Evolutionary conservation across 2,797 vertebrate species (phyloP), one percentile per base, ranked within the genome.

Genomic region (Chelmon rostratus): DNA sequence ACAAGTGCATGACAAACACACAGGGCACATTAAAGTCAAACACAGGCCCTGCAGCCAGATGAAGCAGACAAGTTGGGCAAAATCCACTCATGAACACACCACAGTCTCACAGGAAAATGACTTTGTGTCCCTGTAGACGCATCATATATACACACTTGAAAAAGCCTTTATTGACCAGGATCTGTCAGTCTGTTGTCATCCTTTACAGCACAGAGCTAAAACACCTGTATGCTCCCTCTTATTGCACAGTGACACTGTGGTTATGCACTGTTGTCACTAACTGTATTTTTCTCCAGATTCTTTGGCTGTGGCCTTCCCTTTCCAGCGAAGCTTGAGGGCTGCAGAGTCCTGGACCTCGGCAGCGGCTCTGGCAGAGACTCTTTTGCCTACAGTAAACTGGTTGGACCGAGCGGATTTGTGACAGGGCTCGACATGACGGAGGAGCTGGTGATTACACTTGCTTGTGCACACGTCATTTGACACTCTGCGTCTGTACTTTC

Each of bases 251-350:
- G 15, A 69, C 13, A 18, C 46, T 37, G 33, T 65, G 5, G 13
- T 19, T 9, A 9, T 33, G 19, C 3, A 19, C 25, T 13, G 13
- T 16, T 66, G 16, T 47, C 15, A 16, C 38, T 15, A 16, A 18
- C 0, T 2, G 3, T 28, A 5, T 15, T 62, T 66, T 72, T 31
- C 8, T 76, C 9, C 85, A 99, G 97, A 89, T 98, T 97, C 83
- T 98, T 96, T 0, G 97, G 97, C 33, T 99, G 97, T 2, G 96
- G 97, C 8, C 87, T 97, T 68, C 95, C 96, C 37, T 89, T 97
- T 57, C 97, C 97, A 0, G 95, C 97, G 15, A 94, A 94, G 81
- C 83, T 98, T 25, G 85, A 88, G 0, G 94, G 93, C 0, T 96
- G 96, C 88, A 54, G 77, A 37, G 92, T 98, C 68, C 93, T 98